phyloP scores from a whole-genome alignment of 2,888 invertebrate species.

The Acanthosepion esculentum region DNA sequence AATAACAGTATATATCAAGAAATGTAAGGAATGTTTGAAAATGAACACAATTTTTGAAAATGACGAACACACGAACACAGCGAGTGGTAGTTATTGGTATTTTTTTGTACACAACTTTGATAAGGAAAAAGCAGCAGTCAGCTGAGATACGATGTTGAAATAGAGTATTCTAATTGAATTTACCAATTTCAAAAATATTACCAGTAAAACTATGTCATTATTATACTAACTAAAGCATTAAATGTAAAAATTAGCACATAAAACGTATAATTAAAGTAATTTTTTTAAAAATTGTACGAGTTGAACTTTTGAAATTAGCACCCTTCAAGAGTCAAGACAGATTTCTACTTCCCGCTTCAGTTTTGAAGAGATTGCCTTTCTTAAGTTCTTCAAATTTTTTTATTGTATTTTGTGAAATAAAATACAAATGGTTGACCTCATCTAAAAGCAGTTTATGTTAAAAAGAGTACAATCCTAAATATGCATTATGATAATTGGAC shows the following conservation, averaged over 20 bases:
- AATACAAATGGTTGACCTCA: not conserved
- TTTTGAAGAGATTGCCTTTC: not conserved
- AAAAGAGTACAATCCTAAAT: not conserved
- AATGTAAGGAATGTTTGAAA: not conserved
- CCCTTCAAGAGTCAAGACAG: not conserved
- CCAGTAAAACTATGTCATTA: not conserved
- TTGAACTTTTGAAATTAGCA: not conserved
- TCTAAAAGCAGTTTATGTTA: not conserved
- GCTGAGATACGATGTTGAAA: not conserved
- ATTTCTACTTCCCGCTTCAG: not conserved
- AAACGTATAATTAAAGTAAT: no score
- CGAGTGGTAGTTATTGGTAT: not conserved
- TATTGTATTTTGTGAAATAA: not conserved
- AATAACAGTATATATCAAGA: not conserved
- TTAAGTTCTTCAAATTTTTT: not conserved
- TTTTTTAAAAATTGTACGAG: no score
- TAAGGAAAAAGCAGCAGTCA: not conserved
- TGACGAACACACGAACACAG: constrained; percentile 5
- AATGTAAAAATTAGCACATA: no score
- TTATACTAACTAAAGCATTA: not conserved
- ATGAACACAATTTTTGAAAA: not conserved
- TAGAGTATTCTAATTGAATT: not conserved
- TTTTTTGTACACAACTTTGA: not conserved
- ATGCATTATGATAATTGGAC: constrained; percentile 33
- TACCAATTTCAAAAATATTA: not conserved